These are phyloP conservation scores for Heliconius melpomene DNA, from an alignment of 1,140 invertebrate genomes.

Conservation along the genomic window DNA sequence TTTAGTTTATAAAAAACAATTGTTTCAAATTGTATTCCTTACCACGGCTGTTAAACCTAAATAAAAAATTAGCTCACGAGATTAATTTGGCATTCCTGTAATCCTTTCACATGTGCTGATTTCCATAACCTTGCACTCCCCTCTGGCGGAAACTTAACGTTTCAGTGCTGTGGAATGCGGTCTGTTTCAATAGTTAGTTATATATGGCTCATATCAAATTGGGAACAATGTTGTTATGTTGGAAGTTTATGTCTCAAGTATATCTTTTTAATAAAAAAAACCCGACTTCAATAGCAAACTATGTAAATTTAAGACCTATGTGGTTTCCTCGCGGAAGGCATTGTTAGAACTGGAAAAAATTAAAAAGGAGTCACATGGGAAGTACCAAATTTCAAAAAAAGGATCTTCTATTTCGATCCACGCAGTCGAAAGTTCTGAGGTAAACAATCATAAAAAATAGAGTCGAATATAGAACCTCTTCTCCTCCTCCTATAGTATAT, in stretches of 20 bases:
- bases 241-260: no score
- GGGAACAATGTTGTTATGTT: neutral
- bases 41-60: neutral
- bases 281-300: no score
- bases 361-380: no score
- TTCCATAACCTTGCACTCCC: constrained; percentile 38
- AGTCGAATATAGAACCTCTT: no score
- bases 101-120: constrained; percentile 39
- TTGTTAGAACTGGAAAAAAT: no score
- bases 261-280: neutral
- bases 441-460: no score
- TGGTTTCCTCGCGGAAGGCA: no score
- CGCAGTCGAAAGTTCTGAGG: no score
- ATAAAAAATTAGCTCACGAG: constrained; percentile 5
- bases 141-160: constrained; percentile 31
- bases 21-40: neutral
- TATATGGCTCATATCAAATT: neutral
- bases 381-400: no score
- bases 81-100: constrained; percentile 34
- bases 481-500: neutral
- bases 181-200: constrained; percentile 1
- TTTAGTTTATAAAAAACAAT: neutral
- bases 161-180: constrained; percentile 1
- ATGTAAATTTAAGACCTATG: no score
- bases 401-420: no score